Conservation (phyloP, 2,113 vertebrate genomes). For the Peucedramus taeniatus region DNA sequence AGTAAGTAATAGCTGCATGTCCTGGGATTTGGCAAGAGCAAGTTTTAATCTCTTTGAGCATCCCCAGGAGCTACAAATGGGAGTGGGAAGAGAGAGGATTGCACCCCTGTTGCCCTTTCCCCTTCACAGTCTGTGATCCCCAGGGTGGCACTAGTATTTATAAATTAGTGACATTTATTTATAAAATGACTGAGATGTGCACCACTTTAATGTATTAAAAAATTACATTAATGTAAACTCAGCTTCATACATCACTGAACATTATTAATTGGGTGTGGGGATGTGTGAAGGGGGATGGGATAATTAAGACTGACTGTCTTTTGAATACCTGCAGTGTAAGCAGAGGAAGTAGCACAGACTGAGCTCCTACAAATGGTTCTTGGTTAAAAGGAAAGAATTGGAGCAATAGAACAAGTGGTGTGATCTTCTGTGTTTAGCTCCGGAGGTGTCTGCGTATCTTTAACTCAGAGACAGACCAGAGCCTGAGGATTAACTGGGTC, state of each 20-base stretch:
- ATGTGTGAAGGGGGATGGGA: slow-evolving; percentile 44
- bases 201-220: slow-evolving; percentile 53
- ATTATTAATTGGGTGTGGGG: slow-evolving; percentile 62
- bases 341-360: slow-evolving; percentile 50
- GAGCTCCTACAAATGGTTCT: neutral
- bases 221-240: slow-evolving; percentile 47
- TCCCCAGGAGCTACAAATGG: slow-evolving; percentile 39
- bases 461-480: slow-evolving; percentile 6
- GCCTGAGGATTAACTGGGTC: neutral
- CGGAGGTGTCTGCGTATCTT: neutral
- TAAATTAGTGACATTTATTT: slow-evolving; percentile 58
- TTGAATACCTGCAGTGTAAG: slow-evolving; percentile 41
- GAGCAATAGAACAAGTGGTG: neutral
- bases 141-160: slow-evolving; percentile 21
- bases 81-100: slow-evolving; percentile 24
- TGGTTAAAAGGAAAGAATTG: neutral
- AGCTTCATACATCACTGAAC: slow-evolving; percentile 55
- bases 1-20: slow-evolving; percentile 29
- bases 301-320: slow-evolving; percentile 54
- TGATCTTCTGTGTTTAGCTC: neutral
- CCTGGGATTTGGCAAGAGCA: slow-evolving; percentile 37
- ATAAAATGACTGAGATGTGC: neutral
- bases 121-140: slow-evolving; percentile 6
- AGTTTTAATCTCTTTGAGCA: slow-evolving; percentile 56
- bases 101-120: slow-evolving; percentile 32